Evolutionary conservation across 2,888 invertebrate species (phyloP), one percentile per base, ranked within the genome.

Genomic region (Smittia sp.): DNA sequence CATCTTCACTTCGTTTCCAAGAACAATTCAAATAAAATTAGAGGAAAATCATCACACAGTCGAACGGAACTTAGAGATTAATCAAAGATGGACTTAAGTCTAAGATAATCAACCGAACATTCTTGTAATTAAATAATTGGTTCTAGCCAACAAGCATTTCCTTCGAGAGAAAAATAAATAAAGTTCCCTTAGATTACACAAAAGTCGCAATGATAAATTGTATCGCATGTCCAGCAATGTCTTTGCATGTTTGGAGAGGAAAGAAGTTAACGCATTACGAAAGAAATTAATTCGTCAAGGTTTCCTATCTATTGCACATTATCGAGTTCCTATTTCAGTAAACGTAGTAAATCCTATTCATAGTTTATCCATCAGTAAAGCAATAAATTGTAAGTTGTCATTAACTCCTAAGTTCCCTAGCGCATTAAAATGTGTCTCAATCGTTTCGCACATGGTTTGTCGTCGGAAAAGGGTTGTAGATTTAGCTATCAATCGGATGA

Each of bases 221-320:
- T 32, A 58, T 58, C 22, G 18, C 58, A 22, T 32, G 3, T 32
- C 32, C 32, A 32, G 32, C 32, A 32, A 32, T 32, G 32, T 32
- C 32, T 46, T 46, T 46, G 52, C n/a, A 15, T 46, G 4, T 6
- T 4, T 46, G 2, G n/a, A 18, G 52, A 46, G n/a, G n/a, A 46
- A 6, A 46, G 2, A 46, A 46, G 3, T 46, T 13, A 6, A 22
- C 25, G 63, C 25, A 63, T 25, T 9, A 25, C 2, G 20, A 22
- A 58, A 58, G 22, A 58, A 58, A n/a, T 58, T 22, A 63, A 2
- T 13, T n/a, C 20, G 20, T 27, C 4, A 27, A 13, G 27, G 27
- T 22, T 3, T 58, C 72, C 72, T 72, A 72, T 58, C 72, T 72
- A 72, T 72, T 72, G 72, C 72, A 72, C 72, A 72, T 72, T 72